Evolutionary conservation across 2,113 vertebrate species (phyloP).

Genomic region (Syngnathoides biaculeatus): DNA sequence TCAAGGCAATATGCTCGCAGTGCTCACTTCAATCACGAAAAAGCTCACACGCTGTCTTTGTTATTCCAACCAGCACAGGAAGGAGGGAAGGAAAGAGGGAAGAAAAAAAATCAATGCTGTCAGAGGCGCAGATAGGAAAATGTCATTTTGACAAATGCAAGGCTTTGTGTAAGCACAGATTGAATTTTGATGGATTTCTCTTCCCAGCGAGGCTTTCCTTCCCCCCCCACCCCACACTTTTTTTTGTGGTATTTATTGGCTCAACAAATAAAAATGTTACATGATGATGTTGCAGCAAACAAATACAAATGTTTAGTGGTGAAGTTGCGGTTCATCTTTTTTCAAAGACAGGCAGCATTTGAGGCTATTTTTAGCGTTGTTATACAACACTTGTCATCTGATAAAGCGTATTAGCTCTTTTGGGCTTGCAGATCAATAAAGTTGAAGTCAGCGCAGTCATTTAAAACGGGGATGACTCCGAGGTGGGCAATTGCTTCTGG

Average conservation of each 20-base stretch:
- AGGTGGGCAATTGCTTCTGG: not conserved
- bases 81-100: not conserved
- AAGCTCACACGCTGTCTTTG: slow-evolving; percentile 59
- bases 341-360: not conserved
- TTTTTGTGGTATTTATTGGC: not conserved
- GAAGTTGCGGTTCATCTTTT: not conserved
- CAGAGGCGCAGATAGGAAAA: slow-evolving; percentile 73
- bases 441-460: not conserved
- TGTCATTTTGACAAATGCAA: slow-evolving; percentile 77
- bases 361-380: not conserved
- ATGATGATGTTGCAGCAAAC: slow-evolving; percentile 69
- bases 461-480: not conserved
- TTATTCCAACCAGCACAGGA: slow-evolving; percentile 65
- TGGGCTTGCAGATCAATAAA: not conserved
- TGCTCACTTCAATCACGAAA: slow-evolving; percentile 62
- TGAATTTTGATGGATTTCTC: slow-evolving; percentile 74
- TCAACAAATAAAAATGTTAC: slow-evolving; percentile 70
- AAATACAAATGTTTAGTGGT: slow-evolving; percentile 68
- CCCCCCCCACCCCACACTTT: slow-evolving; percentile 40
- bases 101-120: slow-evolving; percentile 67
- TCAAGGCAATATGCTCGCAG: slow-evolving; percentile 53
- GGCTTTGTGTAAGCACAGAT: slow-evolving; percentile 72
- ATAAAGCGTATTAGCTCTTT: not conserved
- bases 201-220: slow-evolving; percentile 61
- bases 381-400: not conserved